phyloP scores from a whole-genome alignment of 2,888 invertebrate species.

The Microchrysa polita region DNA sequence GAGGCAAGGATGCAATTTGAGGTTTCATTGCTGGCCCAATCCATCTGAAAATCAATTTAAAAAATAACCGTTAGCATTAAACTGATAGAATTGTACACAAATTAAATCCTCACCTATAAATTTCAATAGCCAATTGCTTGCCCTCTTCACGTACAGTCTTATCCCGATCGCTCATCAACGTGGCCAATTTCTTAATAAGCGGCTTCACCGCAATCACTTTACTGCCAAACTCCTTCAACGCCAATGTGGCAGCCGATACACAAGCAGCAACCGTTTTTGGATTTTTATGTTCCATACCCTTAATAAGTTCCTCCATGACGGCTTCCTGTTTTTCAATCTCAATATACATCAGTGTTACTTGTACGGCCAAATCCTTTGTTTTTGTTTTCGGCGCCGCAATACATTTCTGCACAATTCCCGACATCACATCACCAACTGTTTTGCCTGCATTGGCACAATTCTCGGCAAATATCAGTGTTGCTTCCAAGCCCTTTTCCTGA shows the following conservation, averaged over 20 bases:
- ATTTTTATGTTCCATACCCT: slow-evolving; percentile 95
- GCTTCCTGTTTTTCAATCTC: slow-evolving; percentile 95
- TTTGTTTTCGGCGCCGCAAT: slow-evolving; percentile 90
- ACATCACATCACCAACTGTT: slow-evolving; percentile 88
- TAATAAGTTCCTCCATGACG: slow-evolving; percentile 89
- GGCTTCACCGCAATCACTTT: slow-evolving; percentile 91
- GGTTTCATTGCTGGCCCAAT: slow-evolving; percentile 83
- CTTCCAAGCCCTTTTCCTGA: slow-evolving; percentile 95
- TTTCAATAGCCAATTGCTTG: slow-evolving; percentile 89
- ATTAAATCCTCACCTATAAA: slow-evolving; percentile 73
- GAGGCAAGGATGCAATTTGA: slow-evolving; percentile 86
- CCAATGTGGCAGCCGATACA: slow-evolving; percentile 76
- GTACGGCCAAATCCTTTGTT: slow-evolving; percentile 90
- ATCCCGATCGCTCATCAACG: slow-evolving; percentile 89
- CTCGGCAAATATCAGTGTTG: slow-evolving; percentile 88
- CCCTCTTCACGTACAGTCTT: slow-evolving; percentile 92
- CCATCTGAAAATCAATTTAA: slow-evolving; percentile 72
- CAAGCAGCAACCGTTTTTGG: slow-evolving; percentile 94
- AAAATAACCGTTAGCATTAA: background rate
- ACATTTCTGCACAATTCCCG: slow-evolving; percentile 89
- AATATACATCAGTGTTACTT: slow-evolving; percentile 91
- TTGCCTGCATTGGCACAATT: slow-evolving; percentile 89
- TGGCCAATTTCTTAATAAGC: slow-evolving; percentile 85
- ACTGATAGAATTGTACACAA: slow-evolving; percentile 13
- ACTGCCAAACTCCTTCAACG: slow-evolving; percentile 89